These are phyloP conservation scores for Scomberomorus guttatus DNA, from an alignment of 2,797 vertebrate genomes.

Conservation along the genomic window DNA sequence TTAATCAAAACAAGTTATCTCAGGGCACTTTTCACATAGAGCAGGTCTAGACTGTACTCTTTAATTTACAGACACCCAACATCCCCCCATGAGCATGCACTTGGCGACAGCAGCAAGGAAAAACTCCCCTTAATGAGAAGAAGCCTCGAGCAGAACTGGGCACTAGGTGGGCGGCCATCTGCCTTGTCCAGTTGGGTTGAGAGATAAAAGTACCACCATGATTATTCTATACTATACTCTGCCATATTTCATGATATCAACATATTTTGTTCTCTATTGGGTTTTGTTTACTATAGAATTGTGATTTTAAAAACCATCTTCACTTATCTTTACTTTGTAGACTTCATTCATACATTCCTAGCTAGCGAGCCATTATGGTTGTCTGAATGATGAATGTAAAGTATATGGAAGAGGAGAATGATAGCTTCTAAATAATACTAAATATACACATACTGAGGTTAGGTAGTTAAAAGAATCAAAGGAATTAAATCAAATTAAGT, in stretches of 20 bases:
- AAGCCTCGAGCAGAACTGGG: no score
- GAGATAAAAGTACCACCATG: not conserved
- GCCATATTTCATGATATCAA: no score
- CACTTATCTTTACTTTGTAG: not conserved
- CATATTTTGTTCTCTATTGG: not conserved
- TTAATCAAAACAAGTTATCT: no score
- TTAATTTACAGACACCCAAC: no score
- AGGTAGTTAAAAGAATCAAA: not conserved
- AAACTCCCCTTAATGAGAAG: no score
- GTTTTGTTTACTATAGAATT: not conserved
- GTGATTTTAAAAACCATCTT: no score
- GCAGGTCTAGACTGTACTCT: no score
- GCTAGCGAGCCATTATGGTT: not conserved
- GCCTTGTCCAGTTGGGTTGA: no score
- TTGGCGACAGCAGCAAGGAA: no score
- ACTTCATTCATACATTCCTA: not conserved
- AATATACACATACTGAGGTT: not conserved
- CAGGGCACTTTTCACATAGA: no score
- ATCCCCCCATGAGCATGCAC: no score
- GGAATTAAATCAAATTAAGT: constrained; percentile 6
- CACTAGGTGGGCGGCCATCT: no score
- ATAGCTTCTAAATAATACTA: not conserved
- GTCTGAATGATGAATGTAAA: not conserved
- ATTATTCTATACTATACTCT: not conserved
- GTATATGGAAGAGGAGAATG: not conserved